Base-by-base conservation (phyloP, 1,140 invertebrate species). In the Panonychus citri region DNA sequence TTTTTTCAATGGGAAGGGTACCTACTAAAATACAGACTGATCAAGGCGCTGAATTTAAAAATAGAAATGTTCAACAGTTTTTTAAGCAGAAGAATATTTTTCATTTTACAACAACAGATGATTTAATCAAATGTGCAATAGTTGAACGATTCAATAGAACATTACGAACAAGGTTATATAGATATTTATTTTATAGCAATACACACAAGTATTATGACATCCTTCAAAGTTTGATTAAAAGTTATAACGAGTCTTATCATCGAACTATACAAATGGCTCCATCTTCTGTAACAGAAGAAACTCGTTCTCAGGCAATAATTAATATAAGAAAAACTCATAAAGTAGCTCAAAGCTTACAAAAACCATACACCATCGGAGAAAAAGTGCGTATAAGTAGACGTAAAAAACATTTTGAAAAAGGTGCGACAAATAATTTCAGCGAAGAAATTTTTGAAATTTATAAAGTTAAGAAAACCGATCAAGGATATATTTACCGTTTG, bases 101-200 rank as follows among this genome's bases (percentile, higher is more conserved):
- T 46, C 66, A 71, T 60, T 63, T 71, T 59, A 68, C 62, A 1
- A 70, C 69, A 24, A 69, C 65, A 63, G 66, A 62, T 54, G 62
- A 61, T 37, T 30, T 19, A 1, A 65, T 66, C 40, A 76, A 75
- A 66, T 70, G 69, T 19, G 64, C 66, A n/a, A 66, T 71, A 49
- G 66, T 67, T 40, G 72, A 74, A 64, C 50, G 72, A 56, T 70
- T 72, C 54, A 71, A 71, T 62, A 59, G 68, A 60, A 73, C 68
- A 19, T 56, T 75, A 50, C 73, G 72, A 66, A 60, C 54, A 21
- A 68, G 65, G 61, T 65, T 74, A 60, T 74, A 63, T 61, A 66
- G 65, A 54, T 70, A 61, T 52, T 73, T 74, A 59, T 69, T 66
- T 62, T 56, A 66, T 53, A 60, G 64, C n/a, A 68, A 69, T 7